phyloP scores from a whole-genome alignment of 2,113 vertebrate genomes.

The Toxostoma redivivum region DNA sequence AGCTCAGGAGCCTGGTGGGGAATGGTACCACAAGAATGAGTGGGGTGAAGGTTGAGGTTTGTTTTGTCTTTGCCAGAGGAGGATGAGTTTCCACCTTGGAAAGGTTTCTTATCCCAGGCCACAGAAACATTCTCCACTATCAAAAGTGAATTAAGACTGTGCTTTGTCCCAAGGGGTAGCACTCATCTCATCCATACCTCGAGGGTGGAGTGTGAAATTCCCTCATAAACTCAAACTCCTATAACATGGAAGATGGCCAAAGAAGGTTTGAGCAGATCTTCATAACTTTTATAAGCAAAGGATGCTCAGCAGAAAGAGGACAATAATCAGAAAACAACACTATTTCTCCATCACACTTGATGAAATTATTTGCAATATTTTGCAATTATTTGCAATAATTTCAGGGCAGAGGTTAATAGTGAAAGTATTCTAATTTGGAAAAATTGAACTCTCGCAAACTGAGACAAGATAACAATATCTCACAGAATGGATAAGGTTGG shows the following conservation, averaged over 20 bases:
- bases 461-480: neutral
- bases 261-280: neutral
- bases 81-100: neutral
- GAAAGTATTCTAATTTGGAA: neutral
- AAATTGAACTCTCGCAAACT: neutral
- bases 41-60: rapidly evolving
- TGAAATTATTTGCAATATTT: neutral
- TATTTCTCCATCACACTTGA: neutral
- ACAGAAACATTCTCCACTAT: neutral
- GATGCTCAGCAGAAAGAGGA: neutral
- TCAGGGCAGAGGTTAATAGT: neutral
- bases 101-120: neutral
- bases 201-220: neutral
- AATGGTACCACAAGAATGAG: neutral
- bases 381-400: neutral
- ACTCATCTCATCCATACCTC: neutral
- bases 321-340: neutral
- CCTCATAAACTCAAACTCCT: neutral
- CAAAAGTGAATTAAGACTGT: neutral
- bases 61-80: neutral
- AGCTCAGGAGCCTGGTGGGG: neutral
- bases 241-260: neutral
- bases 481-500: neutral
- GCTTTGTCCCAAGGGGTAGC: neutral
- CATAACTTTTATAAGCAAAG: neutral